Evolutionary conservation across 2,113 vertebrate genomes (phyloP).

Genomic region (Mohoua ochrocephala): DNA sequence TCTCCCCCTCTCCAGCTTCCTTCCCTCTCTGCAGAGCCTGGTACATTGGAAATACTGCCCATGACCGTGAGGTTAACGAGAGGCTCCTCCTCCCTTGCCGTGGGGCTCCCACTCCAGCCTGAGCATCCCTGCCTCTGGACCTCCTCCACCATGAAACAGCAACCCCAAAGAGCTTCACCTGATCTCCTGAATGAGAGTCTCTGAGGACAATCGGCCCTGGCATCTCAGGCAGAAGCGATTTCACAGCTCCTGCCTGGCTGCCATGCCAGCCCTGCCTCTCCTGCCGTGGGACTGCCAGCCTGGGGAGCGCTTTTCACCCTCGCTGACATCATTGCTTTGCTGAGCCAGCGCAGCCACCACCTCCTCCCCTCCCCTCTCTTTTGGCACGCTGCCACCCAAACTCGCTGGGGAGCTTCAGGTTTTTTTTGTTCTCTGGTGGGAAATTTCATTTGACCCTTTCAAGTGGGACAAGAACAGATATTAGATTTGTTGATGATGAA

Average conservation of each 20-base stretch:
- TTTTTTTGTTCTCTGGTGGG: constrained; percentile 34
- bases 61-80: fast-evolving
- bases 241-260: not conserved
- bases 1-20: not conserved
- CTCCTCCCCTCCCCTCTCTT: not conserved
- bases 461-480: constrained; percentile 53
- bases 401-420: not conserved
- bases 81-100: not conserved
- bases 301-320: not conserved
- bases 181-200: fast-evolving
- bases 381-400: not conserved
- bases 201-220: too few species aligned
- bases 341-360: not conserved
- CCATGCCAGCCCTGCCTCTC: not conserved
- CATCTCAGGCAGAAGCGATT: not conserved
- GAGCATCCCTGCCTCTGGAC: not conserved
- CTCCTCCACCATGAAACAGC: not conserved
- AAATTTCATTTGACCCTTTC: constrained; percentile 58
- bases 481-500: constrained; percentile 36
- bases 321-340: not conserved
- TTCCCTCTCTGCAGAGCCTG: not conserved
- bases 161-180: not conserved
- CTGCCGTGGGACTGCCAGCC: not conserved
- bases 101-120: not conserved
- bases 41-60: not conserved